phyloP scores from a whole-genome alignment of 2,113 vertebrate species.

The Anseranas semipalmata region DNA sequence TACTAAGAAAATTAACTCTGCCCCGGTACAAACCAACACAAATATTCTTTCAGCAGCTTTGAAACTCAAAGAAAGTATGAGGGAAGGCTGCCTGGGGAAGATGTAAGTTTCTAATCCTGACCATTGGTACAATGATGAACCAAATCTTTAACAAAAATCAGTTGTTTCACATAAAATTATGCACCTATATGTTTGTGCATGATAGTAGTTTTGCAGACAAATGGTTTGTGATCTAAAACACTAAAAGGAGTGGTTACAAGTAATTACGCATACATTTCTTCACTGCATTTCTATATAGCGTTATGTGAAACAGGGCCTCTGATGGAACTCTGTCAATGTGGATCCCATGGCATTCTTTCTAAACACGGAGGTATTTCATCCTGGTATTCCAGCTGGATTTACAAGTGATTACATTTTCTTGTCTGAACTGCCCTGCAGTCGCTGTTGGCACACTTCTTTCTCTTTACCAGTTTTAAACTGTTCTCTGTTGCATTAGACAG shows the following conservation, averaged over 20 bases:
- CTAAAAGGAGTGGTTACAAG: neutral
- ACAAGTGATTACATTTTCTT: neutral
- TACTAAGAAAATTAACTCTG: neutral
- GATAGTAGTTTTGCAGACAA: neutral
- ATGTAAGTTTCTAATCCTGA: neutral
- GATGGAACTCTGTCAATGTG: neutral
- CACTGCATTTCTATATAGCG: neutral
- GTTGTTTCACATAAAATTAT: neutral
- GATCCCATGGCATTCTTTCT: neutral
- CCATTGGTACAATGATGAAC: neutral
- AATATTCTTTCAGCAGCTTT: neutral
- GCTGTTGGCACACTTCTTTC: neutral
- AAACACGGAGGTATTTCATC: neutral
- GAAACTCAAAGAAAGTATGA: neutral
- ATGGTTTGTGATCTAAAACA: neutral
- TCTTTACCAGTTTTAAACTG: neutral
- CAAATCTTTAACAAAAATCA: neutral
- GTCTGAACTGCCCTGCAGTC: neutral
- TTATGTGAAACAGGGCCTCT: neutral
- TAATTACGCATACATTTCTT: neutral
- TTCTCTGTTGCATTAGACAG: neutral
- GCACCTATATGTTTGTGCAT: accelerated
- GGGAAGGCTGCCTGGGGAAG: neutral
- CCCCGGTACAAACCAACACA: neutral
- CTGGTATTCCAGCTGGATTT: neutral